Evolutionary conservation across 2,888 invertebrate species (phyloP), one percentile per base, ranked within the genome.

Genomic region (Nomada hirtipes): DNA sequence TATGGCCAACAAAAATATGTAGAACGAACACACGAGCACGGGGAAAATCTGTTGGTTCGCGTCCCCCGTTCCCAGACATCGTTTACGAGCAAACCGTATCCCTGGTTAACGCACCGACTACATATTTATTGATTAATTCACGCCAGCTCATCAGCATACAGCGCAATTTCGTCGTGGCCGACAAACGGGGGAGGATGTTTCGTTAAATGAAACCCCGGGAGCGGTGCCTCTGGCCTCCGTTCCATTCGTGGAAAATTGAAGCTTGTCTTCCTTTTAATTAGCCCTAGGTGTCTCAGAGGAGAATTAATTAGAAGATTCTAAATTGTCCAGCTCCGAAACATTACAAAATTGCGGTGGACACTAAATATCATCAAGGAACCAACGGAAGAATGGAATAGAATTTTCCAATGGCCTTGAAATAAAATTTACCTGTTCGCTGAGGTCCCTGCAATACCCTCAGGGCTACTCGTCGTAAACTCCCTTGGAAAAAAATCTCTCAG

Each of bases 41-140:
- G 72, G 20, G 67, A 75, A 75, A 74, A 74, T 69, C n/a, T 23
- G 50, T 36, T 36, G 36, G 36, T 76, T 83, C 84, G 89, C 79
- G 90, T 90, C 50, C 50, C 89, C 87, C 88, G 88, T 88, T 90
- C 82, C 87, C 90, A 91, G 91, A 91, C 91, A 79, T 76, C 88
- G 87, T 91, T 92, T 91, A 91, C 86, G 90, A 87, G 76, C 87
- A 63, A 79, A 55, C 72, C 74, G 81, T 86, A 88, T 87, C 79
- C 88, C 83, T 83, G 82, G 88, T 90, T 91, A 90, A 91, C 88
- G 90, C 87, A 76, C 65, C 72, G 73, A 84, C 87, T 82, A 77
- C 85, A 87, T 86, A 88, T 88, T 91, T 88, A 89, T 89, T 90
- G 90, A 92, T 90, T 89, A 90, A 90, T 91, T 85, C 88, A 72